Base-by-base conservation (phyloP, 2,797 vertebrate genomes). In the Ataeniobius toweri region DNA sequence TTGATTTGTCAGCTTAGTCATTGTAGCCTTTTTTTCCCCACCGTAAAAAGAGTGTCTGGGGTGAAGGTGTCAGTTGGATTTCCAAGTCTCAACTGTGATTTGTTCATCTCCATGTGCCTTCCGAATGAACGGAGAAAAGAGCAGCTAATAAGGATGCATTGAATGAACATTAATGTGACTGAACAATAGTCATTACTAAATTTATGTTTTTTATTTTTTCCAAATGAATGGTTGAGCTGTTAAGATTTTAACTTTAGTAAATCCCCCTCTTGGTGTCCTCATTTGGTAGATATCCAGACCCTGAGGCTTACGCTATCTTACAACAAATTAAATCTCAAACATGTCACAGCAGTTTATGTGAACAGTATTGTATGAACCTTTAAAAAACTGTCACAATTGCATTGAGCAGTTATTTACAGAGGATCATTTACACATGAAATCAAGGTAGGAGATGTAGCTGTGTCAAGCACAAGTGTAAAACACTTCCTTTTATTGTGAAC, bases 1-100 rank as follows among this genome's bases (percentile, higher is more conserved):
- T 83, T 87, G 85, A 87, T 82, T 83, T 51, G 55, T 82, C 68
- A 50, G 58, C 78, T 86, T 61, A 74, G 73, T 88, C 80, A 46
- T 84, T 71, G 20, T 76, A 51, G 31, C 71, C 61, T 68, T 6
- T 65, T 85, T 51, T 79, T 79, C 31, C 28, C 75, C 3, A 65
- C 31, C 28, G n/a, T 55, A 41, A 75, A 53, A 67, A 81, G 77
- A 73, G 63, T 50, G 44, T 48, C 36, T 28, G 36, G 22, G 63
- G 39, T 39, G n/a, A 80, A 73, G 73, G 71, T 75, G 70, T 51
- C 36, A 36, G 26, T 50, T 20, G 6, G 44, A 80, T 83, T n/a
- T 74, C 26, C 59, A 74, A 71, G 72, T 74, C 58, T 72, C 68
- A 55, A 26, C 26, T 13, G 80, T 65, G 16, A 18, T 78, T 71